Conservation (phyloP, 2,113 vertebrate species). For the Fregetta grallaria region DNA sequence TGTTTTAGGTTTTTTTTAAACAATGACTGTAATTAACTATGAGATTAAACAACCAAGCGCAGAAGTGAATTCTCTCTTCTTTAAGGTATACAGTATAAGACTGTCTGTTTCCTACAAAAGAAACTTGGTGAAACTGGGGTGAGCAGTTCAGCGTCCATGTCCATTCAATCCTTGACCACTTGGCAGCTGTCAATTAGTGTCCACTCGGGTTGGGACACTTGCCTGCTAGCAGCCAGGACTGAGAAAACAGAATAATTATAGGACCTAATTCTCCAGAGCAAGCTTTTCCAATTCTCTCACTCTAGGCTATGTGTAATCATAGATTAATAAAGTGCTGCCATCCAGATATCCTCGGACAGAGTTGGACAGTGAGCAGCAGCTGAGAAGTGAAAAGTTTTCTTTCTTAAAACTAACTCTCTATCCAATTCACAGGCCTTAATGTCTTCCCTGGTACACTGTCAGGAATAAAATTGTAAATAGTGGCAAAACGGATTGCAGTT, state of each 20-base stretch:
- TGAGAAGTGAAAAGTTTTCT: background rate
- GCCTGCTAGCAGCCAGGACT: background rate
- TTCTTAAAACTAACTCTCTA: background rate
- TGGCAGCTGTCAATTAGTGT: background rate
- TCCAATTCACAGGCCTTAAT: background rate
- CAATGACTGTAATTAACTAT: background rate
- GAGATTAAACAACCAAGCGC: background rate
- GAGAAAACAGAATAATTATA: background rate
- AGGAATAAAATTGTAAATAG: background rate
- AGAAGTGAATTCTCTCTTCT: background rate
- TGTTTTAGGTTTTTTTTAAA: background rate
- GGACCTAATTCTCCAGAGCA: background rate
- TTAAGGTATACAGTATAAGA: rapidly evolving
- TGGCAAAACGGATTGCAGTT: background rate
- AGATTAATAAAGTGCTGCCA: background rate
- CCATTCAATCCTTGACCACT: background rate
- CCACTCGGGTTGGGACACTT: background rate
- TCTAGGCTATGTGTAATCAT: background rate
- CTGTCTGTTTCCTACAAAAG: background rate
- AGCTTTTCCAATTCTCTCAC: background rate
- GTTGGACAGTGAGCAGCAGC: background rate
- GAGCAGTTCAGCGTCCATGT: background rate
- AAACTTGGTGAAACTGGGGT: background rate
- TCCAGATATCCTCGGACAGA: background rate
- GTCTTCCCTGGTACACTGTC: background rate